Evolutionary conservation across 2,797 vertebrate genomes (phyloP).

Genomic region (Periparus ater): DNA sequence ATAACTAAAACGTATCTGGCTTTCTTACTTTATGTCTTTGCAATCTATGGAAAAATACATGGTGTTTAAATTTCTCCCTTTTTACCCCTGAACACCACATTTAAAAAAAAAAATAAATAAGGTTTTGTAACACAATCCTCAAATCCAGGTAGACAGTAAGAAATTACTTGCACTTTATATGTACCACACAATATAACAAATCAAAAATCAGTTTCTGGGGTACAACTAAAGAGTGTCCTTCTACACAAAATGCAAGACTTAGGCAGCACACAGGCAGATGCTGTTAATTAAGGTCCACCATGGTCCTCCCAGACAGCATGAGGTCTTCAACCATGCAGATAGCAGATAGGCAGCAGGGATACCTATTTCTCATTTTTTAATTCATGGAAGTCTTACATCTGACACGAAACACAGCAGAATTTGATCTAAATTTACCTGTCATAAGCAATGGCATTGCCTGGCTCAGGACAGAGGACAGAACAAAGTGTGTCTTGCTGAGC

Average conservation of each 20-base stretch:
- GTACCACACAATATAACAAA: neutral
- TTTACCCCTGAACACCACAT: neutral
- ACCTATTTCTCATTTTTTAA: neutral
- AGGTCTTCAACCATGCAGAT: neutral
- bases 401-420: neutral
- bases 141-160: neutral
- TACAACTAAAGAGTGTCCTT: neutral
- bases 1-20: neutral
- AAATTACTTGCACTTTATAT: neutral
- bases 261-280: neutral
- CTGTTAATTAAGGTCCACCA: neutral
- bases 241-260: neutral
- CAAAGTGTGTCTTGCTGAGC: neutral
- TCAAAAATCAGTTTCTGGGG: neutral
- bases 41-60: neutral
- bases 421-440: neutral
- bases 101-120: neutral
- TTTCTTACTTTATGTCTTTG: neutral
- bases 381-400: neutral
- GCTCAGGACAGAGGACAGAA: neutral
- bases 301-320: neutral
- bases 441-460: neutral
- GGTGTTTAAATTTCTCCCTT: neutral
- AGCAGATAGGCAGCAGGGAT: accelerated
- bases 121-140: neutral